These are phyloP conservation scores for Hydrochoerus hydrochaeris DNA, from an alignment of 2,113 vertebrate species.

Conservation along the genomic window DNA sequence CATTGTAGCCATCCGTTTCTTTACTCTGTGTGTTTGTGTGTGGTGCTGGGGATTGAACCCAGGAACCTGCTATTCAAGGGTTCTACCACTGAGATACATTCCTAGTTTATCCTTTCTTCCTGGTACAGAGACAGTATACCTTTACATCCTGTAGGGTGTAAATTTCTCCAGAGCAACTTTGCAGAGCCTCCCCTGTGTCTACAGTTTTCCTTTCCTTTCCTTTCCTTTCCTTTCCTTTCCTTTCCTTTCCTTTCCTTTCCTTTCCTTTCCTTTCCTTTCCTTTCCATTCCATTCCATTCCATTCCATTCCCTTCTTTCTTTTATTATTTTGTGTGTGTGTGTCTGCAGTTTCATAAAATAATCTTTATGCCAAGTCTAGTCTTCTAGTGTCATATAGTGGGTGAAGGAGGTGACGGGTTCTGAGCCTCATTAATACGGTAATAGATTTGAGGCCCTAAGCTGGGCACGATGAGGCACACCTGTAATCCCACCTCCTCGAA, in stretches of 20 bases:
- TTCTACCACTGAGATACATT: too few relatives aligned
- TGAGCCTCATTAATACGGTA: not conserved
- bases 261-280: too few relatives aligned
- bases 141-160: not conserved
- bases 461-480: not conserved
- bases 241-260: too few relatives aligned
- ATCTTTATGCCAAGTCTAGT: not conserved
- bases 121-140: not conserved
- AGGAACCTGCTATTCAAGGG: too few relatives aligned
- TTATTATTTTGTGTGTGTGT: too few relatives aligned
- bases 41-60: too few relatives aligned
- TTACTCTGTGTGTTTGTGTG: not conserved
- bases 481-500: not conserved
- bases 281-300: too few relatives aligned
- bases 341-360: not conserved
- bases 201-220: not conserved
- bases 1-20: not conserved
- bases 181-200: not conserved
- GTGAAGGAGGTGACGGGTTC: not conserved
- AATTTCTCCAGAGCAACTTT: not conserved
- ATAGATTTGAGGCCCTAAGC: not conserved
- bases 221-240: too few relatives aligned
- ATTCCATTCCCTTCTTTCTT: too few relatives aligned
- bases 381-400: not conserved
- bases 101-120: not conserved